Percentiles rank a stretch among this genome's conserved stretches.
These are phyloP conservation scores for Vanessa atalanta DNA, from an alignment of 1,140 invertebrate genomes.

Conservation along the genomic window DNA sequence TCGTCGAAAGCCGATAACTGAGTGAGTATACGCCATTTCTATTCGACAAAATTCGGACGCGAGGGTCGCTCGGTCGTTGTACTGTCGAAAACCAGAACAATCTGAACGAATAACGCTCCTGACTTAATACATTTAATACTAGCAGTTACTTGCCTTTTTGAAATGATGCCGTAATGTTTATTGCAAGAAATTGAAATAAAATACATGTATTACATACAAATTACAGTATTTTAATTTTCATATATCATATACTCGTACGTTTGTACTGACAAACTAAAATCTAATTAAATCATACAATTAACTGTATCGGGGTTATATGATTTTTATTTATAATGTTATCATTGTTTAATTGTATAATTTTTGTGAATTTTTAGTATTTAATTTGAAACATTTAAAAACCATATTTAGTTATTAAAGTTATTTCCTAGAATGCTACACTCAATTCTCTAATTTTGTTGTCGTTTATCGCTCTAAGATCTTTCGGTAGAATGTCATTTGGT, in stretches of 20 bases:
- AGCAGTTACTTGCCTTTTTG: constrained; percentile 13
- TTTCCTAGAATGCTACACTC: constrained; percentile 3
- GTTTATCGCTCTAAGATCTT: constrained; percentile 18
- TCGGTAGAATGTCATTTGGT: constrained; percentile 39
- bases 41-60: constrained; percentile 47
- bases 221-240: no score
- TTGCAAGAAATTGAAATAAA: not conserved
- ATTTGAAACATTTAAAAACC: not conserved
- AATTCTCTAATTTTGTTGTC: constrained; percentile 18
- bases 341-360: not conserved
- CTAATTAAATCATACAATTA: no score
- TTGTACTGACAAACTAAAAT: no score
- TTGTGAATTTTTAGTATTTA: not conserved
- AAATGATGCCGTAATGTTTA: not conserved
- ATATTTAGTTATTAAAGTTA: not conserved
- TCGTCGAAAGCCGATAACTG: constrained; percentile 38
- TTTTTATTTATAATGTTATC: not conserved
- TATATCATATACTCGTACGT: no score
- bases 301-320: not conserved
- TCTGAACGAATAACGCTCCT: constrained; percentile 31
- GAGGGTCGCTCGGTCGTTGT: constrained; percentile 47
- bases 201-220: not conserved
- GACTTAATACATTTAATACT: constrained; percentile 32
- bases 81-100: constrained; percentile 45
- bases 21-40: constrained; percentile 32